These are phyloP conservation scores for Ptychobarbus kaznakovi DNA, from an alignment of 2,797 vertebrate genomes.

Conservation along the genomic window DNA sequence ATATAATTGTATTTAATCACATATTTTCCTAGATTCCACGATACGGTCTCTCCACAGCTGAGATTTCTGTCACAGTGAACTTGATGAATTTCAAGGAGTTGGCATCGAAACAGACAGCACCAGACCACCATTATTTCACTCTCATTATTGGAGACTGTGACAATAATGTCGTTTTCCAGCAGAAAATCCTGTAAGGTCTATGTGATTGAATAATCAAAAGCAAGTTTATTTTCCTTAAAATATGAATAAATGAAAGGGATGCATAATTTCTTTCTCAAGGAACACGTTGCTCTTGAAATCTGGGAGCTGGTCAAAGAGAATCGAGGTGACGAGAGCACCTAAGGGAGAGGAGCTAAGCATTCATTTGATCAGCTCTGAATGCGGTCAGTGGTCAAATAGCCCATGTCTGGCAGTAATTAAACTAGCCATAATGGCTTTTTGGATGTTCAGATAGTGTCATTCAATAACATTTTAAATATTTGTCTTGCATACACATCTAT, in stretches of 20 bases:
- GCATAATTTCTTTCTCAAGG: slow-evolving; percentile 74
- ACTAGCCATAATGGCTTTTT: background rate
- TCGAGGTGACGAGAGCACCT: slow-evolving; percentile 84
- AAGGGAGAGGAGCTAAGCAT: slow-evolving; percentile 88
- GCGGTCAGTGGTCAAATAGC: slow-evolving; percentile 76
- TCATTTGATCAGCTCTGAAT: slow-evolving; percentile 95
- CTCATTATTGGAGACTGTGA: slow-evolving; percentile 91
- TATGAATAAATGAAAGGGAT: background rate
- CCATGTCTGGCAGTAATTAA: background rate
- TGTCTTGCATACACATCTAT: background rate
- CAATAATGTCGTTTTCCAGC: slow-evolving; percentile 88
- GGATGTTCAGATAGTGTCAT: background rate
- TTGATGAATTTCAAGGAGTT: slow-evolving; percentile 89
- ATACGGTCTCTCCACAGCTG: slow-evolving; percentile 81
- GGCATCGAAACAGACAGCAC: slow-evolving; percentile 85
- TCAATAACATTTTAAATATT: background rate
- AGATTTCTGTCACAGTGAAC: slow-evolving; percentile 87
- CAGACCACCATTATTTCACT: slow-evolving; percentile 85
- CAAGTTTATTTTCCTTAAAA: background rate
- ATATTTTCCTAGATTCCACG: slow-evolving; percentile 82
- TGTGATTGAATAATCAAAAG: background rate
- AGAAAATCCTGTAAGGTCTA: slow-evolving; percentile 89
- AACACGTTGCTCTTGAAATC: slow-evolving; percentile 85
- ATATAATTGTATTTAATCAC: background rate
- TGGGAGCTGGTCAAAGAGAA: slow-evolving; percentile 90